These are phyloP conservation scores for Archivesica marissinica DNA, from an alignment of 1,140 invertebrate genomes.

Conservation along the genomic window DNA sequence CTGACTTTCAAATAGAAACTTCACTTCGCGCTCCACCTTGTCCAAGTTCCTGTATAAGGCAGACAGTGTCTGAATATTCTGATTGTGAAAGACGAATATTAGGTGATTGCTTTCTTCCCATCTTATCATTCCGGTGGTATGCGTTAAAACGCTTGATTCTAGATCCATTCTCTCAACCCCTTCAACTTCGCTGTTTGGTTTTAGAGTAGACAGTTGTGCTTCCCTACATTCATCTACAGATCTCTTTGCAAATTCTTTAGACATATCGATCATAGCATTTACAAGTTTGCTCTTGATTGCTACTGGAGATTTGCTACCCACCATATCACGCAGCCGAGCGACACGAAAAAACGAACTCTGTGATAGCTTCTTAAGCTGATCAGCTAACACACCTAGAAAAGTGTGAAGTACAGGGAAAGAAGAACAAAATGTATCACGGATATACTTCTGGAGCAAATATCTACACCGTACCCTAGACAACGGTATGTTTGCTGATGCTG, in stretches of 20 bases:
- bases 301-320: constrained; percentile 21
- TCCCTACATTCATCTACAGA: constrained; percentile 66
- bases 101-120: constrained; percentile 74
- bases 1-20: constrained; percentile 67
- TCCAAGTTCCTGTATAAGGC: constrained; percentile 61
- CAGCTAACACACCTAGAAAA: constrained; percentile 67
- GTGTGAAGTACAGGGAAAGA: constrained; percentile 61
- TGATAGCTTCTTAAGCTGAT: constrained; percentile 72
- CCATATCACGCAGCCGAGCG: constrained; percentile 42
- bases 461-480: constrained; percentile 41
- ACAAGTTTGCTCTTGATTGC: constrained; percentile 62
- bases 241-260: constrained; percentile 66
- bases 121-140: constrained; percentile 65
- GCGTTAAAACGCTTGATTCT: background rate
- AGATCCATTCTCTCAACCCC: background rate
- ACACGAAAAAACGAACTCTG: constrained; percentile 67
- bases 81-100: constrained; percentile 67
- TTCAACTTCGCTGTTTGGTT: background rate
- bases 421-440: constrained; percentile 38
- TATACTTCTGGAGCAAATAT: constrained; percentile 49
- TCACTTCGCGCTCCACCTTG: constrained; percentile 63
- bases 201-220: constrained; percentile 31
- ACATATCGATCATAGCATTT: constrained; percentile 57
- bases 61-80: constrained; percentile 70
- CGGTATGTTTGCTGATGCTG: constrained; percentile 27